phyloP scores from a whole-genome alignment of 2,113 vertebrate genomes.

The Bos indicus region DNA sequence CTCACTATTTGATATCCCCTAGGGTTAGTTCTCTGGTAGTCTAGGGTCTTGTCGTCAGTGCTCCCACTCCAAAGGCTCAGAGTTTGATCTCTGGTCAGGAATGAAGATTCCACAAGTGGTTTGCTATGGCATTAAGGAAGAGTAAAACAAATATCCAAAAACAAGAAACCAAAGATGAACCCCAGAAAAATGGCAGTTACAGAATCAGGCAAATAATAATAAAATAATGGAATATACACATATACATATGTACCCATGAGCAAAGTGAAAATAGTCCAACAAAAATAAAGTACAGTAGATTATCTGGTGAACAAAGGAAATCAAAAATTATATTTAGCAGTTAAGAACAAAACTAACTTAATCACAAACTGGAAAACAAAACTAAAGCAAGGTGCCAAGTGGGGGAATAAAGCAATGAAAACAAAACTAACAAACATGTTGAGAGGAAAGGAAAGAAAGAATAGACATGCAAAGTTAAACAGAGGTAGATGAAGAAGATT shows the following conservation, averaged over 20 bases:
- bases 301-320: not conserved
- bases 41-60: not conserved
- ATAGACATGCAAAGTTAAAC: not conserved
- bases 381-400: not conserved
- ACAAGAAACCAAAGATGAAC: not conserved
- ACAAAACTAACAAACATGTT: not conserved
- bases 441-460: not conserved
- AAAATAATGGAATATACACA: not conserved
- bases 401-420: not conserved
- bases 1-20: not conserved
- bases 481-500: not conserved
- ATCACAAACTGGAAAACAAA: not conserved
- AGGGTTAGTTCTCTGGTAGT: not conserved
- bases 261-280: not conserved
- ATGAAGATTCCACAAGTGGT: not conserved
- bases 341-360: not conserved
- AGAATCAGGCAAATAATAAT: not conserved
- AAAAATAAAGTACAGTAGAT: not conserved
- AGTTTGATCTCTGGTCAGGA: not conserved
- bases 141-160: not conserved
- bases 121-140: not conserved
- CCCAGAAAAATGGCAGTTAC: not conserved
- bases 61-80: not conserved
- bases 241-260: not conserved
- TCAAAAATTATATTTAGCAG: not conserved